phyloP scores from a whole-genome alignment of 2,113 vertebrate species.

The Corythaeola cristata region DNA sequence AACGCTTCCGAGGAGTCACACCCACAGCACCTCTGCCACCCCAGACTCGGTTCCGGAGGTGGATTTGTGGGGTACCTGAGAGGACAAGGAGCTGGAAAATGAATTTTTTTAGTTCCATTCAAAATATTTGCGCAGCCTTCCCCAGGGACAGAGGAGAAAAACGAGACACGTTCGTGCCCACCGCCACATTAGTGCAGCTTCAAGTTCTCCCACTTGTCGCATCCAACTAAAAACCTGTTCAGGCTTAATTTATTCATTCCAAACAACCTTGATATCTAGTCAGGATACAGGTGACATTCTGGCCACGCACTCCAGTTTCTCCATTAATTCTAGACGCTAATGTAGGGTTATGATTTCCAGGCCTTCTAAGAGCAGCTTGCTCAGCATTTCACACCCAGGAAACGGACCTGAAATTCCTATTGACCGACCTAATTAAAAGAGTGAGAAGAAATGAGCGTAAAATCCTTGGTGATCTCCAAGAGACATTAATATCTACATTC shows the following conservation, averaged over 20 bases:
- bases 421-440: neutral
- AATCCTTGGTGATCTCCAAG: neutral
- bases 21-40: neutral
- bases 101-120: neutral
- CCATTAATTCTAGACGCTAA: neutral
- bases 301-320: neutral
- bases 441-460: neutral
- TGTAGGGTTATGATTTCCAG: neutral
- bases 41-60: fast-evolving
- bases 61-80: neutral
- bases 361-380: neutral
- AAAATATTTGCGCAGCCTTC: neutral
- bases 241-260: neutral
- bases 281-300: neutral
- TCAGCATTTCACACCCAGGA: neutral
- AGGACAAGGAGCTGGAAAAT: neutral
- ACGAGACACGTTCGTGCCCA: neutral
- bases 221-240: neutral
- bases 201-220: neutral
- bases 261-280: neutral
- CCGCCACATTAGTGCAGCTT: neutral
- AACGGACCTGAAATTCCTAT: neutral
- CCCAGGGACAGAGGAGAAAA: neutral
- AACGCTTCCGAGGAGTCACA: fast-evolving
- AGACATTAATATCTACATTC: neutral